A percentile compares a stretch with the other conserved stretches of the same genome.
Evolutionary conservation across 2,113 vertebrate species (phyloP).

Genomic region (Crocuta crocuta): DNA sequence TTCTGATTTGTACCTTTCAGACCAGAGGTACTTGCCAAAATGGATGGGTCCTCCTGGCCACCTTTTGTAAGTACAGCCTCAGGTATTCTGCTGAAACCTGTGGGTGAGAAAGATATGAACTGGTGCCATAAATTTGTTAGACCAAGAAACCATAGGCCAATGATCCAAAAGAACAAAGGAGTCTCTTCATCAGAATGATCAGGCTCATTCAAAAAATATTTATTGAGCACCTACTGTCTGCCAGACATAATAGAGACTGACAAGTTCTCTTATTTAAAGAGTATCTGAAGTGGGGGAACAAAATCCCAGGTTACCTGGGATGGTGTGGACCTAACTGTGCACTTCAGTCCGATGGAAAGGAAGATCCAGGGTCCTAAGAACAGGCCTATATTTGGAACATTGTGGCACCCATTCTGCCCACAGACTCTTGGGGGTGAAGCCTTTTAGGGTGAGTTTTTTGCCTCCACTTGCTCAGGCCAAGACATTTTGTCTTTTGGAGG

Average conservation of each 20-base stretch:
- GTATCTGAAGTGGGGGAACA: neutral
- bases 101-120: conserved; percentile 69
- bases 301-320: neutral
- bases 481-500: neutral
- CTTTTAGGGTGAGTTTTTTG: neutral
- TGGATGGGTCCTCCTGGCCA: conserved; percentile 55
- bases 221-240: neutral
- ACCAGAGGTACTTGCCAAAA: conserved; percentile 55
- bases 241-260: neutral
- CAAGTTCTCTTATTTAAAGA: conserved; percentile 16
- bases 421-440: neutral
- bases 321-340: neutral
- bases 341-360: neutral
- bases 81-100: conserved; percentile 69
- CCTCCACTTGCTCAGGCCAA: neutral
- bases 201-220: conserved; percentile 53
- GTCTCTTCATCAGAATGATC: conserved; percentile 47
- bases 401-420: neutral
- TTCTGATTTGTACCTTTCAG: conserved; percentile 76
- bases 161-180: conserved; percentile 43
- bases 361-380: neutral
- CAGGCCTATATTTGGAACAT: neutral
- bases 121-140: conserved; percentile 61
- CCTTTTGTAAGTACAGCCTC: conserved; percentile 57
- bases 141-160: conserved; percentile 43